Evolutionary conservation across 2,888 invertebrate species (phyloP).

Genomic region (Drosophila merina): DNA sequence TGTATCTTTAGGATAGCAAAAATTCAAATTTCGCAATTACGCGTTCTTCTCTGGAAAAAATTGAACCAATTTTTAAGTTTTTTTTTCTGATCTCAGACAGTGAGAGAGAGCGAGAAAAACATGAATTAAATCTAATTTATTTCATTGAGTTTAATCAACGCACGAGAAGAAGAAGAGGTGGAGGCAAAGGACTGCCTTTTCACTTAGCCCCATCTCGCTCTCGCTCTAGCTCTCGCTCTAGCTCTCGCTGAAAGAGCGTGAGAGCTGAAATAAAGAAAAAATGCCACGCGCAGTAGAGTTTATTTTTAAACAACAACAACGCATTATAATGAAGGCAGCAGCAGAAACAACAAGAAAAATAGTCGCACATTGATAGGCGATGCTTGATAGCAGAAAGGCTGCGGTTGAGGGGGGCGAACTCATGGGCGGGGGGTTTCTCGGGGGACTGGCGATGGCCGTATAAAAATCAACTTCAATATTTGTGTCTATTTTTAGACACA

Average conservation of each 20-base stretch:
- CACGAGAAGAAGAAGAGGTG: slow-evolving; percentile 3
- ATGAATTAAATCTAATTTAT: slow-evolving; percentile 71
- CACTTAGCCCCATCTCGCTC: slow-evolving; percentile 1
- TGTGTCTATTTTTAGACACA: slow-evolving; percentile 78
- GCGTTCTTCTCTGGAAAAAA: not conserved
- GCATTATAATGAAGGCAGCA: slow-evolving; percentile 70
- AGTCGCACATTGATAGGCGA: slow-evolving; percentile 74
- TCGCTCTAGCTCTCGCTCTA: not conserved
- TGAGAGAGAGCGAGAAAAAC: slow-evolving; percentile 30
- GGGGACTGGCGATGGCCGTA: slow-evolving; percentile 52
- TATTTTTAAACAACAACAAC: slow-evolving; percentile 80
- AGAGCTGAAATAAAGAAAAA: slow-evolving; percentile 50
- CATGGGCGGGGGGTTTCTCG: slow-evolving; percentile 1
- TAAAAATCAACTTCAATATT: slow-evolving; percentile 81
- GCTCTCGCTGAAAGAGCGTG: slow-evolving; percentile 11
- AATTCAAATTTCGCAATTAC: slow-evolving; percentile 27
- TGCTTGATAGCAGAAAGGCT: slow-evolving; percentile 68
- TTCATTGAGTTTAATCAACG: slow-evolving; percentile 61
- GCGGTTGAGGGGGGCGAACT: not conserved
- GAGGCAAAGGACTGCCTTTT: not conserved
- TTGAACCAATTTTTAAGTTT: not conserved
- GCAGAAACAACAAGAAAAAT: slow-evolving; percentile 43
- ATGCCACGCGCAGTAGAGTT: slow-evolving; percentile 74
- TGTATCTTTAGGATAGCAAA: not conserved
- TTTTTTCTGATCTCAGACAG: not conserved